phyloP scores from a whole-genome alignment of 2,113 vertebrate genomes.

The Mixornis gularis region DNA sequence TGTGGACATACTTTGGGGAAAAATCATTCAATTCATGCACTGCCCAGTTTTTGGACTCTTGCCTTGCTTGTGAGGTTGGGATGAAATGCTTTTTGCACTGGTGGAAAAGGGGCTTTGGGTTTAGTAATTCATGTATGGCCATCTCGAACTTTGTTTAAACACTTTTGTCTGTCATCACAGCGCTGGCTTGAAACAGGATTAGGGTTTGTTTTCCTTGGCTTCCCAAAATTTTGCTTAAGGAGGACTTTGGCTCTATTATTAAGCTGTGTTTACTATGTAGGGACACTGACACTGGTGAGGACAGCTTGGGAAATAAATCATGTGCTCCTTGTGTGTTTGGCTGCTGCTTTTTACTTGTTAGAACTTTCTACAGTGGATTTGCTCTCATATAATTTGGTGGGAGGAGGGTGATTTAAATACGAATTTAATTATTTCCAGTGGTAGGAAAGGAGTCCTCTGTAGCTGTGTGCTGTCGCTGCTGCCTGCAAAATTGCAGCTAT shows the following conservation, averaged over 20 bases:
- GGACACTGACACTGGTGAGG: not conserved
- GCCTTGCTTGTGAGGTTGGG: not conserved
- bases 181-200: not conserved
- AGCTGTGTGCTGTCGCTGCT: not conserved
- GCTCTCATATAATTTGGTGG: not conserved
- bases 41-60: not conserved
- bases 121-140: not conserved
- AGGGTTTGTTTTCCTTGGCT: slow-evolving; percentile 32
- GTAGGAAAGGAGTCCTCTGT: not conserved
- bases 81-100: not conserved
- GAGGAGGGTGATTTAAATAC: not conserved
- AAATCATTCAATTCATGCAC: not conserved
- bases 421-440: not conserved
- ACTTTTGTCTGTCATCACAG: not conserved
- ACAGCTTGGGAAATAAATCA: not conserved
- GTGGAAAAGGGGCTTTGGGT: not conserved
- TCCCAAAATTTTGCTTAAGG: not conserved
- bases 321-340: not conserved
- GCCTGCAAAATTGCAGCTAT: slow-evolving; percentile 30
- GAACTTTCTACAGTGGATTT: not conserved
- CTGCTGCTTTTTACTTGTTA: not conserved
- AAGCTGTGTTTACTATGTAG: not conserved
- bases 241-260: not conserved
- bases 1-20: rapidly evolving
- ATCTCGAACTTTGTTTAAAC: slow-evolving; percentile 26